Base-by-base conservation (phyloP, 2,113 vertebrate genomes). In the Gallinago paraguaiae region DNA sequence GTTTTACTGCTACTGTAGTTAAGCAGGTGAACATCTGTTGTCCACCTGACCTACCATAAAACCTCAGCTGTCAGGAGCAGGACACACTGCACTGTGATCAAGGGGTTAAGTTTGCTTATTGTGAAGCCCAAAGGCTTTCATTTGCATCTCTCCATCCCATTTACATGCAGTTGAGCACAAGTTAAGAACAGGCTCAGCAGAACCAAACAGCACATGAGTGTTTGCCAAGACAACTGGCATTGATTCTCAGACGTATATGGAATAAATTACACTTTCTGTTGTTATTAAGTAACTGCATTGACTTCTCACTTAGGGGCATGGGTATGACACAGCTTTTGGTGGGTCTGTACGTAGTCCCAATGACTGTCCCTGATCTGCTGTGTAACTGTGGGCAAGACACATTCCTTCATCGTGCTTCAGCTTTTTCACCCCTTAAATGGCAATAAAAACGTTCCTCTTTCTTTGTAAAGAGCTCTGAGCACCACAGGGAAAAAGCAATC, bases 1-100 rank as follows among this genome's bases (percentile, higher is more conserved):
- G 17, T 74, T 93, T 89, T 91, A n/a, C 72, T n/a, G 83, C 96
- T 96, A 92, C 95, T 89, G 92, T 57, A 71, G 88, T 90, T 93
- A 90, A 86, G 53, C 72, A 82, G 90, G 95, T 92, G 93, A 97
- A 93, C 95, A 93, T 96, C 92, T 97, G 95, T 33, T 1, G 31
- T 43, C 95, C 92, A 86, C 61, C 82, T 95, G 93, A 92, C 22
- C n/a, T 46, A 57, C 61, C 79, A 45, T 60, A 93, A 96, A 96
- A 74, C 61, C 46, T 41, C 69, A 72, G 33, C 72, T 82, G 45
- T 86, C 57, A 84, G 61, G 57, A 88, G 37, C 57, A 71, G 57
- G 56, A 84, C 72, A 50, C 13, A 28, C 57, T 69, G 48, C 0
- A 0, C 41, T 57, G 53, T 78, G 88, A 96, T 71, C 86, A 86